Evolutionary conservation across 2,113 vertebrate genomes (phyloP).

Genomic region (Gasterosteus aculeatus): DNA sequence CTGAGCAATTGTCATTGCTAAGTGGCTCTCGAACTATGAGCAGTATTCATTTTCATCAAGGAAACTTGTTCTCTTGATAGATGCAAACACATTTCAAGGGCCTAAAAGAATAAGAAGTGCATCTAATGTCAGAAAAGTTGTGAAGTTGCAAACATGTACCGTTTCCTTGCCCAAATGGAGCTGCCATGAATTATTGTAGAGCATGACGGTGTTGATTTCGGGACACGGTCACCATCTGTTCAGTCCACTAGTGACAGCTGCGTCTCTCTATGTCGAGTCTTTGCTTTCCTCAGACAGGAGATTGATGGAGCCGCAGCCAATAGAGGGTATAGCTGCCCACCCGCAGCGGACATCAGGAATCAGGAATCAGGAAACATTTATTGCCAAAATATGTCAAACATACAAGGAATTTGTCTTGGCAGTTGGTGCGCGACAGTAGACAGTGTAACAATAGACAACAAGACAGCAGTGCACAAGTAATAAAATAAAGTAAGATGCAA

Average conservation of each 20-base stretch:
- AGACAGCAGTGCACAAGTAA: no score
- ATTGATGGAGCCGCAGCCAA: slow-evolving; percentile 56
- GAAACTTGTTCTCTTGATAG: slow-evolving; percentile 17
- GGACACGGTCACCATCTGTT: slow-evolving; percentile 69
- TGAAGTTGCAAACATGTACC: slow-evolving; percentile 16
- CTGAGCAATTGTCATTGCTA: background rate
- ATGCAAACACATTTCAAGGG: slow-evolving; percentile 14
- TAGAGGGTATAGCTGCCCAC: slow-evolving; percentile 43
- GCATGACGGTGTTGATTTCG: slow-evolving; percentile 57
- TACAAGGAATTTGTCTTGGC: no score
- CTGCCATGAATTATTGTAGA: slow-evolving; percentile 49
- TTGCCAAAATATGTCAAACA: no score
- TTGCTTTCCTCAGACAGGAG: slow-evolving; percentile 63
- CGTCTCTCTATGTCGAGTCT: slow-evolving; percentile 46
- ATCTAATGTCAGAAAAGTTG: slow-evolving; percentile 18
- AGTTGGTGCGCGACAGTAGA: no score
- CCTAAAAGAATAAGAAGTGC: slow-evolving; percentile 26
- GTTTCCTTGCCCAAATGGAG: slow-evolving; percentile 28
- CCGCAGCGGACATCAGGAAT: slow-evolving; percentile 51
- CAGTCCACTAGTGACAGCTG: slow-evolving; percentile 66
- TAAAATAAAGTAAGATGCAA: no score
- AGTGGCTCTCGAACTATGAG: slow-evolving; percentile 3
- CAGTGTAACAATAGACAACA: no score
- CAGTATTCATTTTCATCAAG: slow-evolving; percentile 14
- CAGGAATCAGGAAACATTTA: no score